Base-by-base conservation (phyloP, 92 coral and sea anemone genomes). In the Phenganax marumi region DNA sequence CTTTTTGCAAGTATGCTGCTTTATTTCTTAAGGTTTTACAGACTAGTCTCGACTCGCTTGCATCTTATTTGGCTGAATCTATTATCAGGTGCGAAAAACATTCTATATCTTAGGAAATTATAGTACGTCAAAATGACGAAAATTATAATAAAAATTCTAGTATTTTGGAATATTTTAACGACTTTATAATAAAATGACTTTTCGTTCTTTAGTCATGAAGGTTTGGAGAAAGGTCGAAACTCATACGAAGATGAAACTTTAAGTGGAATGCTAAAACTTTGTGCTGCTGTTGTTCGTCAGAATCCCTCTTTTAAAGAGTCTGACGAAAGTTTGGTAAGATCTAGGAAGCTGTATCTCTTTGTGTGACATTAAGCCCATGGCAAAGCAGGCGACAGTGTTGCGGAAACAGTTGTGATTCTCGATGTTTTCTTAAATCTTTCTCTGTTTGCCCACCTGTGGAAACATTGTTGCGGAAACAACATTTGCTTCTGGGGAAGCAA, bases 251-350 rank as follows among this genome's bases (percentile, higher is more conserved):
- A 92, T 64, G 99, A 96, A 75, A 97, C 97, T 6, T 80, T 92
- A 8, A 89, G 93, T 56, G 99, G 99, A 50, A 86, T 96, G 88
- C 52, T 96, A 17, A 96, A 96, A 73, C 93, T 96, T 8, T 96
- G 96, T 52, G 93, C 99, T 7, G 99, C 99, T 21, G 99, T 96
- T 56, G 90, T 96, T 90, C 88, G 99, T 54, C 99, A 96, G 49
- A 91, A 96, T 68, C 99, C 99, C 7, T 88, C 93, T 0, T 96
- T 96, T 77, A 96, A 92, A 69, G 87, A 83, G 76, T 90, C 99
- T 6, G 88, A 82, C 16, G 90, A 87, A 49, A 97, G 96, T 22
- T 84, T 96, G 92, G 99, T 96, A 62, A 88, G 99, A 81, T 73
- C 16, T 51, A 10, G 52, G 65, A 16, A 46, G 12, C 43, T 33